Evolutionary conservation across 2,888 invertebrate genomes (phyloP).

Genomic region (Lithophane ornitopus): DNA sequence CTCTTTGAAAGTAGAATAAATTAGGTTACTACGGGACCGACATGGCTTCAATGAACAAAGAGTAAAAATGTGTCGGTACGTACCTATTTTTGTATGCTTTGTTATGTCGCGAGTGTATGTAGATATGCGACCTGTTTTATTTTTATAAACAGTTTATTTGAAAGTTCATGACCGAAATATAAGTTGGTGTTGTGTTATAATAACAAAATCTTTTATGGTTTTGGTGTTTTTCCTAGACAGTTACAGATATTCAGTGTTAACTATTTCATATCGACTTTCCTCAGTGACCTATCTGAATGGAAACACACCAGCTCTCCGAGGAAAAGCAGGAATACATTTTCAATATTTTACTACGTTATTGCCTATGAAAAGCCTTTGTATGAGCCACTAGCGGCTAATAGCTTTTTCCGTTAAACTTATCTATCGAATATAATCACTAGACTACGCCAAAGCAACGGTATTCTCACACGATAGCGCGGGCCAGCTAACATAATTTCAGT

Average conservation of each 20-base stretch:
- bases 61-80: conserved; percentile 31
- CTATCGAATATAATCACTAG: conserved; percentile 47
- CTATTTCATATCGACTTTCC: background rate
- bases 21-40: conserved; percentile 20
- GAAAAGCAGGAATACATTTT: conserved; percentile 19
- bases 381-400: conserved; percentile 43
- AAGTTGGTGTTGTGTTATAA: background rate
- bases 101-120: background rate
- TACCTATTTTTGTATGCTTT: background rate
- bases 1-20: conserved; percentile 38
- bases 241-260: background rate
- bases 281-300: background rate
- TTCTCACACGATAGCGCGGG: conserved; percentile 53
- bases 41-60: conserved; percentile 24
- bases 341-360: conserved; percentile 30
- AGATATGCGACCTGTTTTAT: background rate
- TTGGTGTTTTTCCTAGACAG: background rate
- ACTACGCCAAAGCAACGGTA: conserved; percentile 35
- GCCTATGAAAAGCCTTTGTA: conserved; percentile 36
- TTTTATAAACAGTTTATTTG: background rate
- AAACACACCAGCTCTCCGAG: background rate
- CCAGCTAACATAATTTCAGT: conserved; percentile 35
- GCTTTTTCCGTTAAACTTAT: conserved; percentile 49
- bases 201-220: background rate
- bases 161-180: background rate